Conservation (phyloP, 1,140 invertebrate genomes). For the Scaptomyza montana region DNA sequence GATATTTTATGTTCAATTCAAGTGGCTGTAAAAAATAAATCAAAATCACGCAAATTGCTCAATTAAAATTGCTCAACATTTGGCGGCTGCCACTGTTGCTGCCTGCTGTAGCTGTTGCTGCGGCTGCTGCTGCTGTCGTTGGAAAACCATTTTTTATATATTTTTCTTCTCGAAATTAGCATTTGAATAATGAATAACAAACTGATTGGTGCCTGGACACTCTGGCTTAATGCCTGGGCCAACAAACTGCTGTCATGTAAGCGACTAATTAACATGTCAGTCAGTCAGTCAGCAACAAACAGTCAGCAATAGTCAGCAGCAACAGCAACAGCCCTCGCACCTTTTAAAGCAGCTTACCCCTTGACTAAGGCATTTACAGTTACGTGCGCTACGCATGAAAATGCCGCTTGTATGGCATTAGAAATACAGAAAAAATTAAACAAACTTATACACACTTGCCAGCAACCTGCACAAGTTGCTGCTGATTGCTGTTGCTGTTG, state of each 20-base stretch:
- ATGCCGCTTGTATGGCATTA: slow-evolving; percentile 57
- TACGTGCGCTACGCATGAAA: slow-evolving; percentile 61
- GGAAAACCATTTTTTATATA: slow-evolving; percentile 28
- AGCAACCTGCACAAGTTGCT: slow-evolving; percentile 28
- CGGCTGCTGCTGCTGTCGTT: slow-evolving; percentile 36
- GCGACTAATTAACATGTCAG: slow-evolving; percentile 83
- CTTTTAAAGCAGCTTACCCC: slow-evolving; percentile 5
- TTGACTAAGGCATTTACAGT: slow-evolving; percentile 46
- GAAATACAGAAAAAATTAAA: slow-evolving; percentile 36
- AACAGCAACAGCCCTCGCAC: slow-evolving; percentile 30
- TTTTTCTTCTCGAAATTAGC: slow-evolving; percentile 58
- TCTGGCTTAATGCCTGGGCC: slow-evolving; percentile 47
- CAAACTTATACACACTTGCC: slow-evolving; percentile 8
- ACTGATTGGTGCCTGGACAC: slow-evolving; percentile 29
- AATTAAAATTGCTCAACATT: slow-evolving; percentile 74
- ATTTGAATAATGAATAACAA: slow-evolving; percentile 70
- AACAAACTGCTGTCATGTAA: slow-evolving; percentile 80
- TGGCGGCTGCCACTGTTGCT: slow-evolving; percentile 25
- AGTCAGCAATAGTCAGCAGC: slow-evolving; percentile 8
- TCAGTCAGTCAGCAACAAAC: slow-evolving; percentile 46
- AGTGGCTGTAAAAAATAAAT: slow-evolving; percentile 57
- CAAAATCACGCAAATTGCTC: slow-evolving; percentile 75
- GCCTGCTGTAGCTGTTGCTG: slow-evolving; percentile 17
- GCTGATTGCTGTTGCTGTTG: slow-evolving; percentile 20
- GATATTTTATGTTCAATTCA: slow-evolving; percentile 5